Evolutionary conservation across 2,113 vertebrate genomes (phyloP).

Genomic region (Tapirus terrestris): DNA sequence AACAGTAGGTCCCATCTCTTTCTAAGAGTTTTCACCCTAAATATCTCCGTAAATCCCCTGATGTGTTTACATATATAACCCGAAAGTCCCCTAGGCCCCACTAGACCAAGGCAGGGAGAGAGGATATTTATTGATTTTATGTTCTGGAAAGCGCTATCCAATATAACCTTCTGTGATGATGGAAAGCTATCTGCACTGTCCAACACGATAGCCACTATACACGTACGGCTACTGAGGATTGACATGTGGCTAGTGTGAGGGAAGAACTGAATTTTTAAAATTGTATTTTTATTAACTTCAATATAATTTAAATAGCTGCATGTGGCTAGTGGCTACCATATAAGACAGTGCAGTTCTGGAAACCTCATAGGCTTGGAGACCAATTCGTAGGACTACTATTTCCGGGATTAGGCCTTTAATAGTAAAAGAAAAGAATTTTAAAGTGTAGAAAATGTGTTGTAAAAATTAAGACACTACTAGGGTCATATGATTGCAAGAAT

Average conservation of each 20-base stretch:
- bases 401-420: neutral
- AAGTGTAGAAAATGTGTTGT: neutral
- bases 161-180: neutral
- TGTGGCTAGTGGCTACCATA: neutral
- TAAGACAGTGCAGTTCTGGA: neutral
- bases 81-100: neutral
- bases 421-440: neutral
- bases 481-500: neutral
- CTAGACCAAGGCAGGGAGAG: neutral
- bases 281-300: neutral
- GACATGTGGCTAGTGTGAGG: neutral
- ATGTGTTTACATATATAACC: neutral
- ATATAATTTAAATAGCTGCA: neutral
- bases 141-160: neutral
- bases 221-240: neutral
- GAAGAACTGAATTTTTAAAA: neutral
- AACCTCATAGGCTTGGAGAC: neutral
- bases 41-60: neutral
- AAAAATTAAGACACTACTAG: neutral
- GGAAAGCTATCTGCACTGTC: neutral
- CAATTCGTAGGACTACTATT: neutral
- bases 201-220: neutral
- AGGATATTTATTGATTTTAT: neutral
- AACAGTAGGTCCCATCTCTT: neutral
- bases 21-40: neutral